Percentiles rank a stretch among this genome's conserved stretches.
Conservation (phyloP, 2,797 vertebrate species). For the Orestias chungarensis region DNA sequence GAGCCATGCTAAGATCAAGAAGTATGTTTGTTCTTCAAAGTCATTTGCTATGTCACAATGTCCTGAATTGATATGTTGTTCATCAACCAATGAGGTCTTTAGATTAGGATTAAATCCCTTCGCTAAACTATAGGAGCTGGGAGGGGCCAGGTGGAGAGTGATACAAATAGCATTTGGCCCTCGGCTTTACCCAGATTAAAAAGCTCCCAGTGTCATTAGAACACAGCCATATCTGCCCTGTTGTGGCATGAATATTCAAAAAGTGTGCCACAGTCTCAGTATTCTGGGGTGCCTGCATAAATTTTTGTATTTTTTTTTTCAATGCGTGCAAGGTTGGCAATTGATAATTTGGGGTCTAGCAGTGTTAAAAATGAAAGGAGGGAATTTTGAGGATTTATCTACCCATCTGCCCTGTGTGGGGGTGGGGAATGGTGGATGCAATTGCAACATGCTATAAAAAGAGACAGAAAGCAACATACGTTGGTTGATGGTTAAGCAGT, state of each 20-base stretch:
- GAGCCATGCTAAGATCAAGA: slow-evolving; percentile 11
- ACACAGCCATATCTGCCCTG: slow-evolving; percentile 65
- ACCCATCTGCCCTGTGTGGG: neutral
- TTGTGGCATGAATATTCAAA: slow-evolving; percentile 67
- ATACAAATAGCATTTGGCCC: slow-evolving; percentile 79
- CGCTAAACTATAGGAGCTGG: slow-evolving; percentile 69
- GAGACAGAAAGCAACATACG: neutral
- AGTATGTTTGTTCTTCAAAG: slow-evolving; percentile 37
- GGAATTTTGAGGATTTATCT: neutral
- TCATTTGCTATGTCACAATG: slow-evolving; percentile 44
- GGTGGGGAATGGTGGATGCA: neutral
- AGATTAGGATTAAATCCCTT: slow-evolving; percentile 80
- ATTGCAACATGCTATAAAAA: neutral
- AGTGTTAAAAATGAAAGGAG: neutral
- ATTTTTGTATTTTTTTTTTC: neutral
- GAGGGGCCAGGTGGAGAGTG: slow-evolving; percentile 67
- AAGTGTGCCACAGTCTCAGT: slow-evolving; percentile 31
- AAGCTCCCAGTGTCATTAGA: slow-evolving; percentile 77
- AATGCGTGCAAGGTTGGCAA: no score
- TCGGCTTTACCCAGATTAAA: slow-evolving; percentile 80
- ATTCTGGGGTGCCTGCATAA: neutral
- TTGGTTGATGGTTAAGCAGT: no score
- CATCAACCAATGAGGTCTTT: slow-evolving; percentile 76
- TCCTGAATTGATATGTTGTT: slow-evolving; percentile 54
- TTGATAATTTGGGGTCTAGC: neutral